Evolutionary conservation across 2,888 invertebrate species (phyloP).

Genomic region (Drosophila demipolita): DNA sequence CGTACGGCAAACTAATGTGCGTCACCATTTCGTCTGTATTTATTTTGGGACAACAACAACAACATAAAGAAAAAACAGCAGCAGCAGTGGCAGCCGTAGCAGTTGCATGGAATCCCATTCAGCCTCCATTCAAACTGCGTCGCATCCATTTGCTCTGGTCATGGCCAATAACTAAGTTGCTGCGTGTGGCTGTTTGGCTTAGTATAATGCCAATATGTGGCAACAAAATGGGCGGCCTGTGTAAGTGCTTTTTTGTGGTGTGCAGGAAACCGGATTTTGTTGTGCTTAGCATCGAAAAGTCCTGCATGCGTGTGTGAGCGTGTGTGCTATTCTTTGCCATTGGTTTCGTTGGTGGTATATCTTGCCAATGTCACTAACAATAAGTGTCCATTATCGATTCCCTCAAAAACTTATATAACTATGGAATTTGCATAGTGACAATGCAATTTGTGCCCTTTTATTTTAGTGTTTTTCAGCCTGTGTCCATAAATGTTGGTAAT

Average conservation of each 20-base stretch:
- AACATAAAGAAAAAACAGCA: constrained; percentile 2
- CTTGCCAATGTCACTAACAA: constrained; percentile 13
- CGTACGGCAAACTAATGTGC: constrained; percentile 51
- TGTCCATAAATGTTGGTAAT: constrained; percentile 6
- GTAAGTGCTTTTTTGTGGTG: constrained; percentile 63
- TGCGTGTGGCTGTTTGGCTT: constrained; percentile 60
- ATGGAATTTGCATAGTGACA: neutral
- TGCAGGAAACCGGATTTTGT: constrained; percentile 61
- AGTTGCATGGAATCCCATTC: constrained; percentile 19
- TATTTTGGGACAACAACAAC: constrained; percentile 35
- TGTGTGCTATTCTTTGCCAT: constrained; percentile 22
- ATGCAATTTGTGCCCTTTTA: neutral
- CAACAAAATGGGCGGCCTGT: constrained; percentile 41
- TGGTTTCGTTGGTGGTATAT: constrained; percentile 6
- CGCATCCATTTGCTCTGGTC: constrained; percentile 33
- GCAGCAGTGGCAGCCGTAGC: constrained; percentile 1
- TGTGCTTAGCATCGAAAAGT: constrained; percentile 53
- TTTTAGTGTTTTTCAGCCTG: neutral
- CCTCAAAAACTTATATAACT: neutral
- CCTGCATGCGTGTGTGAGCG: constrained; percentile 23
- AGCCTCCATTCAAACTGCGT: constrained; percentile 16
- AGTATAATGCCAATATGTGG: constrained; percentile 73
- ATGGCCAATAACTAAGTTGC: constrained; percentile 68
- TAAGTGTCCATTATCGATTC: constrained; percentile 34
- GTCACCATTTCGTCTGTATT: constrained; percentile 57